Percentiles rank a stretch among this genome's conserved stretches.
Evolutionary conservation across 2,888 invertebrate genomes (phyloP).

Genomic region (Agrochola circellaris): DNA sequence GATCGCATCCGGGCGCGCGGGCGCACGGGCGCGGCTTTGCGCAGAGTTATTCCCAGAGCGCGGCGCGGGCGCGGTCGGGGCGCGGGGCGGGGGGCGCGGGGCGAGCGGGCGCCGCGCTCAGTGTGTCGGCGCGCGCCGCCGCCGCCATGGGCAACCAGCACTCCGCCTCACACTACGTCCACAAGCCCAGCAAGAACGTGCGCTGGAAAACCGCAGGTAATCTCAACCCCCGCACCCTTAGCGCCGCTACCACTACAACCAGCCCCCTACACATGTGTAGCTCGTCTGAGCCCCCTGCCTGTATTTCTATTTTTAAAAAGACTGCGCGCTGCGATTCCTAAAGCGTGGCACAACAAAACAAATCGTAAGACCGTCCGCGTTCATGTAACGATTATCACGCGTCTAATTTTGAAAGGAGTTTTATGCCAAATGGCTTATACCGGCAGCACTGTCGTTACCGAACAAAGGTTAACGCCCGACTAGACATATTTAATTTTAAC

Average conservation of each 20-base stretch:
- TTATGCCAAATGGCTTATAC: slow-evolving; percentile 82
- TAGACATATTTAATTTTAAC: slow-evolving; percentile 62
- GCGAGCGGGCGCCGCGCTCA: slow-evolving; percentile 79
- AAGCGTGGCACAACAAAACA: slow-evolving; percentile 90
- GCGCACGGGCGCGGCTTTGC: slow-evolving; percentile 77
- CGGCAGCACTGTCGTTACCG: slow-evolving; percentile 67
- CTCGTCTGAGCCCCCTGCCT: slow-evolving; percentile 74
- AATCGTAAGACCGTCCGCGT: slow-evolving; percentile 87
- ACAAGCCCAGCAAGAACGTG: slow-evolving; percentile 93
- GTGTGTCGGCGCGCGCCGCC: slow-evolving; percentile 89
- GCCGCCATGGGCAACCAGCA: slow-evolving; percentile 90
- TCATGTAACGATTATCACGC: slow-evolving; percentile 88
- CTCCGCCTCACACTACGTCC: slow-evolving; percentile 86
- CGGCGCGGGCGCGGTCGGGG: slow-evolving; percentile 73
- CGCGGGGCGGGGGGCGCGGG: slow-evolving; percentile 76
- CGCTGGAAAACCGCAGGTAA: slow-evolving; percentile 97
- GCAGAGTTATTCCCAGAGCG: slow-evolving; percentile 86
- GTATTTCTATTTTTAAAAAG: slow-evolving; percentile 87
- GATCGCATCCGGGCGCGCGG: slow-evolving; percentile 81
- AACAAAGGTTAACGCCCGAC: slow-evolving; percentile 71
- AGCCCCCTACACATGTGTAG: slow-evolving; percentile 48
- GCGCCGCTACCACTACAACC: slow-evolving; percentile 53
- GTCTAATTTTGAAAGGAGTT: slow-evolving; percentile 87
- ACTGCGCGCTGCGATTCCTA: slow-evolving; percentile 85
- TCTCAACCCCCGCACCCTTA: slow-evolving; percentile 58